Percentiles rank a stretch among this genome's conserved stretches.
Conservation (phyloP, 2,797 vertebrate species). For the Eulemur albifrons region DNA sequence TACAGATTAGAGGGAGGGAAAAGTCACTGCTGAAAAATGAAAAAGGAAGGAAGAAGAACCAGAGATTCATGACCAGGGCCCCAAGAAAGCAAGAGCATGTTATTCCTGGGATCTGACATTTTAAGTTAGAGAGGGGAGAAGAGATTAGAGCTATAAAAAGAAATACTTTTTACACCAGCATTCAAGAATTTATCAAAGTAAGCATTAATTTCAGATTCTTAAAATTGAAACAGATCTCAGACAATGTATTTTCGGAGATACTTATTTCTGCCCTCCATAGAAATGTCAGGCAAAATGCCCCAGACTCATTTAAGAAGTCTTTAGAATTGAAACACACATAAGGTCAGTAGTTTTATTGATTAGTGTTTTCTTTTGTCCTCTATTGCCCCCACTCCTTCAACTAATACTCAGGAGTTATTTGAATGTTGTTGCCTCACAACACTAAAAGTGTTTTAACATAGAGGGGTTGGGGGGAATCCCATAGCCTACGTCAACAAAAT, state of each 20-base stretch:
- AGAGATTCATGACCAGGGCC: not conserved
- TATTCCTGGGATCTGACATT: not conserved
- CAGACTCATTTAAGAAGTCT: slow-evolving; percentile 40
- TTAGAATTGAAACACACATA: not conserved
- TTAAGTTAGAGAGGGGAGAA: slow-evolving; percentile 5
- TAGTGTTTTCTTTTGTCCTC: not conserved
- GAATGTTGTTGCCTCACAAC: slow-evolving; percentile 10
- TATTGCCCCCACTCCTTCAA: not conserved
- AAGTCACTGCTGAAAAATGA: slow-evolving; percentile 20
- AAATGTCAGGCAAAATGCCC: slow-evolving; percentile 38
- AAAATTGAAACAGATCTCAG: slow-evolving; percentile 19
- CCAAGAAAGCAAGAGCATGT: not conserved
- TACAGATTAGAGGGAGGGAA: not conserved
- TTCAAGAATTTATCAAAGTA: slow-evolving; percentile 16
- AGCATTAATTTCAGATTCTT: slow-evolving; percentile 24
- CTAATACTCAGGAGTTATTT: not conserved
- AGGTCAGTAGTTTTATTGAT: not conserved
- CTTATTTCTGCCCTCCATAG: not conserved
- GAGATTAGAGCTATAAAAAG: slow-evolving; percentile 2
- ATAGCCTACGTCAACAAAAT: not conserved
- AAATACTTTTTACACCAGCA: not conserved
- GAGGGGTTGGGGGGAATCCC: not conserved
- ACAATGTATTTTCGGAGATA: not conserved
- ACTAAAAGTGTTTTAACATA: not conserved
- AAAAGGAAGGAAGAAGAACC: not conserved